phyloP scores from a whole-genome alignment of 1,140 invertebrate genomes.

The Drosophila subpulchrella region DNA sequence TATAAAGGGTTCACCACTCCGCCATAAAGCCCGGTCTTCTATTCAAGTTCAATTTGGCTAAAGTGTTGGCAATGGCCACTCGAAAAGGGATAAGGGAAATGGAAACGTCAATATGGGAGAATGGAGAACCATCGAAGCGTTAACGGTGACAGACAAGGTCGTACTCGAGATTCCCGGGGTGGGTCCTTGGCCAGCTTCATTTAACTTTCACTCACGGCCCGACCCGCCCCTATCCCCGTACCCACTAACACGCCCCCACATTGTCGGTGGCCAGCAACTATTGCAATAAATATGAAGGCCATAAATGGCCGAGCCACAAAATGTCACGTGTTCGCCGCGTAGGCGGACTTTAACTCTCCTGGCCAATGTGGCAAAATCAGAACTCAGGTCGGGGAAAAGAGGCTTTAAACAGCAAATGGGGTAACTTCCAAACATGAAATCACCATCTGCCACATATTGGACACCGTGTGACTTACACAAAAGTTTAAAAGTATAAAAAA shows the following conservation, averaged over 20 bases:
- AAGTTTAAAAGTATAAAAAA: not conserved
- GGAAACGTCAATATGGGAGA: slow-evolving; percentile 44
- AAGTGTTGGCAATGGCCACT: slow-evolving; percentile 34
- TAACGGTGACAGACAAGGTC: slow-evolving; percentile 58
- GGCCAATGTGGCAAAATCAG: slow-evolving; percentile 50
- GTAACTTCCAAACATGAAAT: not conserved
- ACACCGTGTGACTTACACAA: not conserved
- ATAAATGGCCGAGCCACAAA: slow-evolving; percentile 53
- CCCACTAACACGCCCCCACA: slow-evolving; percentile 17
- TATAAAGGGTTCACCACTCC: slow-evolving; percentile 9
- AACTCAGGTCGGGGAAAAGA: slow-evolving; percentile 25
- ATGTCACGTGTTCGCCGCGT: slow-evolving; percentile 58
- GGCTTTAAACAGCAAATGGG: slow-evolving; percentile 7
- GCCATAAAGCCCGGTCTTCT: not conserved
- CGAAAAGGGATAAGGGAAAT: slow-evolving; percentile 27
- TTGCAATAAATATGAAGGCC: slow-evolving; percentile 70
- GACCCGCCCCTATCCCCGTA: not conserved
- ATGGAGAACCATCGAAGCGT: slow-evolving; percentile 49
- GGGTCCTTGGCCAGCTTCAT: slow-evolving; percentile 46
- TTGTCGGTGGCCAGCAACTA: slow-evolving; percentile 60
- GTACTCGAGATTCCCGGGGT: slow-evolving; percentile 18
- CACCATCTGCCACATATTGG: not conserved
- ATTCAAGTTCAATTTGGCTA: slow-evolving; percentile 38
- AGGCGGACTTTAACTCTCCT: slow-evolving; percentile 17
- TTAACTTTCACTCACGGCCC: slow-evolving; percentile 39